phyloP scores from a whole-genome alignment of 2,113 vertebrate species.

The Mormoops blainvillei region DNA sequence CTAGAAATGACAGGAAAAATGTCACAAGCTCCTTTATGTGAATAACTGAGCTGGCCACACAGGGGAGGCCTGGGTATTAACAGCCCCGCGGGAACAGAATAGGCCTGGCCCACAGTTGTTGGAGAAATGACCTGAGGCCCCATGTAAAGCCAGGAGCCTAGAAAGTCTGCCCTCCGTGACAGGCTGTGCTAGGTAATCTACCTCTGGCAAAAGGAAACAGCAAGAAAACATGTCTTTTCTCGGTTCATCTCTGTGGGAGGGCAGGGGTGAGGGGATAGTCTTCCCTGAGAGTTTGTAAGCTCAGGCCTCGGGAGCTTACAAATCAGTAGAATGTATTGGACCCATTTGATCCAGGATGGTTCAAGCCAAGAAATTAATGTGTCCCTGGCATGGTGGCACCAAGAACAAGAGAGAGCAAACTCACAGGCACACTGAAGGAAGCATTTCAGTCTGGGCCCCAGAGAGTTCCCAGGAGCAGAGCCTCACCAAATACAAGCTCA shows the following conservation, averaged over 20 bases:
- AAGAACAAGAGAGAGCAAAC: neutral
- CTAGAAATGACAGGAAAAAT: neutral
- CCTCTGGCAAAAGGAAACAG: neutral
- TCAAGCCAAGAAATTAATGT: neutral
- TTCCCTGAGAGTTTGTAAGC: neutral
- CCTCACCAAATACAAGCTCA: neutral
- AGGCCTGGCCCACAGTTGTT: neutral
- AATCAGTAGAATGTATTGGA: neutral
- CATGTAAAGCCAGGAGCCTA: neutral
- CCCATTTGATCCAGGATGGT: neutral
- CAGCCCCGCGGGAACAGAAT: neutral
- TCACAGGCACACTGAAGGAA: neutral
- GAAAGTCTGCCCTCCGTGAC: neutral
- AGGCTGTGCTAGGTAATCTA: neutral
- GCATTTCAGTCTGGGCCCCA: neutral
- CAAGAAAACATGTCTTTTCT: neutral
- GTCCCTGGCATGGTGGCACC: neutral
- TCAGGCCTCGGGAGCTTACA: neutral
- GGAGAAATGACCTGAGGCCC: neutral
- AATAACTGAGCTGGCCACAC: neutral
- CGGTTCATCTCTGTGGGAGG: neutral
- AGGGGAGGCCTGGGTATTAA: neutral
- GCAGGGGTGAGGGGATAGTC: neutral
- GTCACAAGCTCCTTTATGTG: neutral
- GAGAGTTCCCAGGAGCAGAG: neutral